phyloP scores from a whole-genome alignment of 2,113 vertebrate species.

The Engraulis encrasicolus region DNA sequence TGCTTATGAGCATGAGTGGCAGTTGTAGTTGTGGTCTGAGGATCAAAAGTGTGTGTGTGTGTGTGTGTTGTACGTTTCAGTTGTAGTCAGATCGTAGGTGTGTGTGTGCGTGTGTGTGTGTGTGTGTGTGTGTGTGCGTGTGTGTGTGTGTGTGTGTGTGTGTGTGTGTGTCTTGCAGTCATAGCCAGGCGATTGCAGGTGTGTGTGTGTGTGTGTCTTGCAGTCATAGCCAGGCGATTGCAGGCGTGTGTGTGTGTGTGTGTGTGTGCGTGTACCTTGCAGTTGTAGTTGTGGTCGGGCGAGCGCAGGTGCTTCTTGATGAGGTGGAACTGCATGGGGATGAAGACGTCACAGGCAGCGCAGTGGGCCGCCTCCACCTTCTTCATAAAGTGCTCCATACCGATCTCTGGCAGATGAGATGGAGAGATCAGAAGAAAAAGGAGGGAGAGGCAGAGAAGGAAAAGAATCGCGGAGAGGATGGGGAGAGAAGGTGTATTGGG shows the following conservation, averaged over 20 bases:
- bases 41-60: neutral
- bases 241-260: neutral
- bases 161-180: neutral
- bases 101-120: neutral
- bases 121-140: neutral
- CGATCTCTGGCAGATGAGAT: slow-evolving; percentile 83
- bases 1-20: neutral
- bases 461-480: neutral
- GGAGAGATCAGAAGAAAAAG: too few relatives aligned
- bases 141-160: neutral
- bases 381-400: slow-evolving; percentile 92
- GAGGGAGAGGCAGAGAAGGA: neutral
- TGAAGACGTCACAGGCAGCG: slow-evolving; percentile 88
- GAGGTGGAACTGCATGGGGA: slow-evolving; percentile 89
- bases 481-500: neutral
- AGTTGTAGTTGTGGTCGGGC: slow-evolving; percentile 89
- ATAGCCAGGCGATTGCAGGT: neutral
- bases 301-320: slow-evolving; percentile 92
- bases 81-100: too few relatives aligned
- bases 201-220: neutral
- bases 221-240: neutral
- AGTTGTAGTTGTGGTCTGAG: neutral
- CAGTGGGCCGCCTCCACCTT: slow-evolving; percentile 93
- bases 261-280: slow-evolving; percentile 75
- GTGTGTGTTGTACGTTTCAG: too few relatives aligned